Evolutionary conservation across 2,888 invertebrate species (phyloP), one percentile per base, ranked within the genome.

Genomic region (Pyrrhosoma nymphula): DNA sequence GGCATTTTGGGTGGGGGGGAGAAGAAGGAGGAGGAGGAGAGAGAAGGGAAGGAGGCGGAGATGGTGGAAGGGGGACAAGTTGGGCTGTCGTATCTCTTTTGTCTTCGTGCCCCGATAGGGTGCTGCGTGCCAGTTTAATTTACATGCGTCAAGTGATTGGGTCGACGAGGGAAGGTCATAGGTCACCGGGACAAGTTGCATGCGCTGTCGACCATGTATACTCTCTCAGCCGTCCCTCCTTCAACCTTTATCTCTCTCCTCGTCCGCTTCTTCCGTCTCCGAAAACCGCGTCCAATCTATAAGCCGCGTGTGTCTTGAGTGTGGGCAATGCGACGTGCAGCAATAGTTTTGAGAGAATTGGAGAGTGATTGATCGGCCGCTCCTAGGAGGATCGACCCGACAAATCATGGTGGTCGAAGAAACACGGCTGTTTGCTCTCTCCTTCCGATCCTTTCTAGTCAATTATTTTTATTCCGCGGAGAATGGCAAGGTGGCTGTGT

Each of bases 91-190:
- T 91, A 93, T 75, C 69, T 89, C 89, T 55, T 30, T 82, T 35
- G 69, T n/a, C 69, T 69, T n/a, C 12, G 26, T 26, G 26, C 69
- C 82, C n/a, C 82, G 82, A 35, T n/a, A 75, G 93, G 93, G 93
- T 93, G 93, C 63, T 63, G 91, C 60, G 60, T 89, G 89, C 56
- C 89, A 89, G 26, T 89, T 56, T 47, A 56, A 56, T 56, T 89
- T 47, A 89, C 91, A 63, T 69, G 93, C 93, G 93, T 93, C 93
- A 75, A 47, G n/a, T 6, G 69, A 14, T 39, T 0, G 91, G 60
- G 63, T 30, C 39, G 93, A 60, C 10, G 23, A 14, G 30, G 60
- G 90, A n/a, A n/a, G 82, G 47, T 69, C 93, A 93, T 8, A 93
- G 69, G 26, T 93, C 93, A 75, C 69, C 69, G 91, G 60, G 30